Evolutionary conservation across 2,797 vertebrate genomes (phyloP).

Genomic region (Craterocephalus amniculus): DNA sequence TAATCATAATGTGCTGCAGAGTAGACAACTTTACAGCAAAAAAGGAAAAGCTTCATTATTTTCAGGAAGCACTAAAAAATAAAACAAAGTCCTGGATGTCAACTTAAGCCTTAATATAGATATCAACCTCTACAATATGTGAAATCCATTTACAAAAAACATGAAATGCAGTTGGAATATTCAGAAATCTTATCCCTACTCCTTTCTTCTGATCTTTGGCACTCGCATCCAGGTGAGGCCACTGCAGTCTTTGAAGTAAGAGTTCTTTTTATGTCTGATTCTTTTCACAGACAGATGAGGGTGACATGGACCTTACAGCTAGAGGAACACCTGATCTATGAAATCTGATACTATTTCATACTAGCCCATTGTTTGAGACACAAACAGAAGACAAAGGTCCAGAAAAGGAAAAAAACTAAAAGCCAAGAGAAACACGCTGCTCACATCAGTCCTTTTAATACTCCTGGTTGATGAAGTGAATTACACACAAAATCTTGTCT

Average conservation of each 20-base stretch:
- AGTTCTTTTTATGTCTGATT: constrained; percentile 31
- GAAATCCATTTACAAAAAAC: neutral
- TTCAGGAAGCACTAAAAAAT: neutral
- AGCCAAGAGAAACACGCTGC: neutral
- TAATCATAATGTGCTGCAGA: neutral
- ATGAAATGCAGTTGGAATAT: neutral
- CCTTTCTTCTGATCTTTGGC: neutral
- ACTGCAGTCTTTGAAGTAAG: constrained; percentile 15
- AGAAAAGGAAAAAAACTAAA: neutral
- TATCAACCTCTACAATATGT: neutral
- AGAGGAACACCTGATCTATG: neutral
- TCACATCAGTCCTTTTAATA: neutral
- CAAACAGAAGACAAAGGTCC: neutral
- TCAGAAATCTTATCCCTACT: neutral
- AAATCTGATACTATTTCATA: neutral
- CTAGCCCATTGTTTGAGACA: constrained; percentile 12
- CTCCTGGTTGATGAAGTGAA: neutral
- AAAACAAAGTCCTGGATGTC: neutral
- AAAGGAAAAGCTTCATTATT: neutral
- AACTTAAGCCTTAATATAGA: neutral
- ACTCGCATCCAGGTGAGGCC: neutral
- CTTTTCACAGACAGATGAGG: neutral
- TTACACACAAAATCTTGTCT: neutral
- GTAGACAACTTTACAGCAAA: neutral
- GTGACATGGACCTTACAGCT: constrained; percentile 13